A percentile compares a stretch with the other conserved stretches of the same genome.
phyloP scores from a whole-genome alignment of 35 echinoderm and acorn worm genomes.

The Apostichopus japonicus region DNA sequence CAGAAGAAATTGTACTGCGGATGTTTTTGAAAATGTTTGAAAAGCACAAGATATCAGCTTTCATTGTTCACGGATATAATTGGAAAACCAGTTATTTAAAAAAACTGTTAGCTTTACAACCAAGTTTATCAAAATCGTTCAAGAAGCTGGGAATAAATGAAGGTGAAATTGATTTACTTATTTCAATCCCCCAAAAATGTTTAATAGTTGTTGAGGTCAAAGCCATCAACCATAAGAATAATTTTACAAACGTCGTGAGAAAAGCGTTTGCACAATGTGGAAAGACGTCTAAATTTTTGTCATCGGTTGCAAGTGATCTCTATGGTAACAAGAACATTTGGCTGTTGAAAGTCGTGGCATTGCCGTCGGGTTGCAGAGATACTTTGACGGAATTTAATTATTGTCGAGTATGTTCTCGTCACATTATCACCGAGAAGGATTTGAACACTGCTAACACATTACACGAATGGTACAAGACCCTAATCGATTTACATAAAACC shows the following conservation, averaged over 20 bases:
- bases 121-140: slow-evolving; percentile 14
- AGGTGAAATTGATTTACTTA: slow-evolving; percentile 42
- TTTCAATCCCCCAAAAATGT: slow-evolving; percentile 42
- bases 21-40: slow-evolving; percentile 38
- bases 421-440: background rate
- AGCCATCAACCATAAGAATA: background rate
- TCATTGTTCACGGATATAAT: slow-evolving; percentile 31
- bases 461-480: background rate
- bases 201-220: slow-evolving; percentile 41
- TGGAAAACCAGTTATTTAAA: slow-evolving; percentile 37
- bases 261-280: slow-evolving; percentile 15
- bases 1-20: background rate
- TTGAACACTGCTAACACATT: background rate
- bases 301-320: background rate
- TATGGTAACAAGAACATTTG: background rate
- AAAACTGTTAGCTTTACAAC: background rate
- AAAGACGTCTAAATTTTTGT: slow-evolving; percentile 16
- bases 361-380: background rate
- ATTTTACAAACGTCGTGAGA: background rate
- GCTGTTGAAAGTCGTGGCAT: slow-evolving; percentile 32
- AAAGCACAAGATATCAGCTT: background rate
- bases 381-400: background rate
- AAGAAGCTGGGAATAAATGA: background rate
- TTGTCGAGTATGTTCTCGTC: background rate
- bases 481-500: background rate